phyloP scores from a whole-genome alignment of 2,113 vertebrate genomes.

The Python bivittatus region DNA sequence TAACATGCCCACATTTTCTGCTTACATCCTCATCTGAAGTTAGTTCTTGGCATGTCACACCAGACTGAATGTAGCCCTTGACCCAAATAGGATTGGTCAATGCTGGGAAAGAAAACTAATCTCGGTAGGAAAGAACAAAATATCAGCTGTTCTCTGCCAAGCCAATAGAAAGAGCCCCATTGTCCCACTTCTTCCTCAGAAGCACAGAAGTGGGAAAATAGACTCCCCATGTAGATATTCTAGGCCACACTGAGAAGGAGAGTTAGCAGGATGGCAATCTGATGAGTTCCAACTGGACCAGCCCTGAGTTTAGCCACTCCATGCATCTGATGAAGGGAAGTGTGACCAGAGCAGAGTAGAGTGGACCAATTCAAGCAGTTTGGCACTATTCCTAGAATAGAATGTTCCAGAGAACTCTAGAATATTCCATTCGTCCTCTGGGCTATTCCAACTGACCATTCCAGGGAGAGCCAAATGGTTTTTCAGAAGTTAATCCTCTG shows the following conservation, averaged over 20 bases:
- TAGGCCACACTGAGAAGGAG: neutral
- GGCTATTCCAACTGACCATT: neutral
- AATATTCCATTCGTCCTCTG: neutral
- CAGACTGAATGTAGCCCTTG: neutral
- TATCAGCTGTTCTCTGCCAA: neutral
- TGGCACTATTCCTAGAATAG: neutral
- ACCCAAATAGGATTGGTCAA: neutral
- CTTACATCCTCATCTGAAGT: neutral
- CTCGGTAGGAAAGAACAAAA: neutral
- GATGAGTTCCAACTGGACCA: neutral
- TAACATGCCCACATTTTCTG: neutral
- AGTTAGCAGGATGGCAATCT: neutral
- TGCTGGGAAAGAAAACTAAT: neutral
- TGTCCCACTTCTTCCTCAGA: neutral
- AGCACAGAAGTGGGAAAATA: neutral
- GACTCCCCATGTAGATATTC: neutral
- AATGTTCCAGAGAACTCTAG: neutral
- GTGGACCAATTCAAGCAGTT: neutral
- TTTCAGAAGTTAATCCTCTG: neutral
- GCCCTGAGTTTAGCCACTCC: neutral
- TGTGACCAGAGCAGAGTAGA: neutral
- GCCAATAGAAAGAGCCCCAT: neutral
- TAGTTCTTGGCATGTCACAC: neutral
- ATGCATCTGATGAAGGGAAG: neutral
- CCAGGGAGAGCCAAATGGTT: neutral